Conservation (phyloP, 2,797 vertebrate species). For the Rhabdophis nuchalis region DNA sequence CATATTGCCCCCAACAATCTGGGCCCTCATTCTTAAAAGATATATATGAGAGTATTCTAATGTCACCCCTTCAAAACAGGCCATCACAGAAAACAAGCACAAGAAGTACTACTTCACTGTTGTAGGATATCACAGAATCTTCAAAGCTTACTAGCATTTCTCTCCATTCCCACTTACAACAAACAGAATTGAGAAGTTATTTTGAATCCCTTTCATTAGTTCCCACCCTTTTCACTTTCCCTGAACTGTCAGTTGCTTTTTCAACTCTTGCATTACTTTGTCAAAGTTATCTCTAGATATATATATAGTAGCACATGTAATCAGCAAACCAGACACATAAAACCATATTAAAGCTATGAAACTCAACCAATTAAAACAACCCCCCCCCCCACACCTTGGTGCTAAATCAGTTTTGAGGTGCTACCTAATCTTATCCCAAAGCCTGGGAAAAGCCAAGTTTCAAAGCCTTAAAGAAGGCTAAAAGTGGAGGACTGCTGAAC, state of each 20-base stretch:
- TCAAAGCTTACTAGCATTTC: not conserved
- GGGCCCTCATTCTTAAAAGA: not conserved
- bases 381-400: no score
- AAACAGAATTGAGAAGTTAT: not conserved
- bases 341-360: not conserved
- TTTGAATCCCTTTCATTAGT: not conserved
- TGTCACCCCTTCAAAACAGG: not conserved
- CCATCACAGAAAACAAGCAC: not conserved
- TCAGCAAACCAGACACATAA: not conserved
- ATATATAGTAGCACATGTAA: not conserved
- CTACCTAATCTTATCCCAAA: not conserved
- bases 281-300: not conserved
- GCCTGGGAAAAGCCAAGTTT: not conserved
- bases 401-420: not conserved
- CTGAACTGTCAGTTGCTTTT: not conserved
- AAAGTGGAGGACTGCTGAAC: not conserved
- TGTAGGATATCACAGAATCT: not conserved
- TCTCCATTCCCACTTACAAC: not conserved
- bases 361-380: not conserved
- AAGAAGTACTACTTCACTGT: not conserved
- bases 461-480: not conserved
- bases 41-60: not conserved
- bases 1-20: not conserved
- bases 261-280: not conserved
- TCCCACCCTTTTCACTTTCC: not conserved